Conservation (phyloP, 2,113 vertebrate genomes). For the Elephantulus edwardii region DNA sequence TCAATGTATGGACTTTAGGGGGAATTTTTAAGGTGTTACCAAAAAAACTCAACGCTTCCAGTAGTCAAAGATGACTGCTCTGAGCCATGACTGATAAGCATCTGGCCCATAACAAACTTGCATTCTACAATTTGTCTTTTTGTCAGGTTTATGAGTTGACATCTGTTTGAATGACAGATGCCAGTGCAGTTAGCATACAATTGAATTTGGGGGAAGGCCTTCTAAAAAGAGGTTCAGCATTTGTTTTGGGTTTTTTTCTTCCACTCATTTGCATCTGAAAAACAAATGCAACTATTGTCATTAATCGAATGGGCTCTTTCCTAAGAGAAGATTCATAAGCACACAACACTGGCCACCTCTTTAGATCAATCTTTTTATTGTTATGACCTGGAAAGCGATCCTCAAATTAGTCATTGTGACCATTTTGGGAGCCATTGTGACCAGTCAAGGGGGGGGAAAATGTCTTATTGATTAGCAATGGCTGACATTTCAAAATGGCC, state of each 20-base stretch:
- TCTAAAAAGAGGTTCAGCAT: background rate
- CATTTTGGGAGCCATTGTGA: slow-evolving; percentile 44
- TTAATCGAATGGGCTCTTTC: background rate
- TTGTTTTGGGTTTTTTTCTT: background rate
- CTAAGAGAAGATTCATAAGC: background rate
- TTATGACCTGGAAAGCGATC: slow-evolving; percentile 39
- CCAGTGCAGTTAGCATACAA: background rate
- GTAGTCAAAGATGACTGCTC: background rate
- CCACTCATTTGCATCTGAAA: slow-evolving; percentile 76
- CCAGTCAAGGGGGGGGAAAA: slow-evolving; percentile 48
- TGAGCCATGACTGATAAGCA: slow-evolving; percentile 54
- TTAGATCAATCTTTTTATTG: slow-evolving; percentile 29
- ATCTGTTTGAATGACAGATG: slow-evolving; percentile 75
- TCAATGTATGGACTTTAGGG: background rate
- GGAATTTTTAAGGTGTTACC: slow-evolving; percentile 10
- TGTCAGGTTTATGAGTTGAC: slow-evolving; percentile 49
- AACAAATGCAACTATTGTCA: background rate
- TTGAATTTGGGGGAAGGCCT: slow-evolving; percentile 20
- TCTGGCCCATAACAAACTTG: slow-evolving; percentile 68
- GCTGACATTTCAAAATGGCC: slow-evolving; percentile 78
- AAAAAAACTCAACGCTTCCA: background rate
- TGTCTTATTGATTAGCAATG: slow-evolving; percentile 73
- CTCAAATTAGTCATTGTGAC: slow-evolving; percentile 33
- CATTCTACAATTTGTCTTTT: slow-evolving; percentile 13
- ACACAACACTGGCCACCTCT: background rate